Conservation (phyloP, 2,797 vertebrate species). For the Alca torda region DNA sequence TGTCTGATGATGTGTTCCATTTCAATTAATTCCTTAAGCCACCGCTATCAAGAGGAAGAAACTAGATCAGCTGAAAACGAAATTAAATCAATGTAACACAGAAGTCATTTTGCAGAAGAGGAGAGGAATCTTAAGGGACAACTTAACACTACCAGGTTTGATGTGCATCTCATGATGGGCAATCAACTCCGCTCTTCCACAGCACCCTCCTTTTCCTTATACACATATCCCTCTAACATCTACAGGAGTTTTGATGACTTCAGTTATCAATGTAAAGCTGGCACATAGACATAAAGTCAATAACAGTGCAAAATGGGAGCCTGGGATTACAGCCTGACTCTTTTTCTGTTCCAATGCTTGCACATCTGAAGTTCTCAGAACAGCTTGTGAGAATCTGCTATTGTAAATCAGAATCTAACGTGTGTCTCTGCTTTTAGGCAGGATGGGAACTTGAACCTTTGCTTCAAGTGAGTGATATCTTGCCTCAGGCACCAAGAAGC, state of each 20-base stretch:
- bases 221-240: neutral
- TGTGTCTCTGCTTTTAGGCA: neutral
- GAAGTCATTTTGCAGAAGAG: neutral
- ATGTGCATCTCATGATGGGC: neutral
- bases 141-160: neutral
- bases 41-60: neutral
- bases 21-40: neutral
- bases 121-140: neutral
- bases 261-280: neutral
- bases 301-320: neutral
- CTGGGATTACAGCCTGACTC: neutral
- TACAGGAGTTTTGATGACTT: neutral
- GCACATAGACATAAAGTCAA: neutral
- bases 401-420: neutral
- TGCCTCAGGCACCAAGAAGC: neutral
- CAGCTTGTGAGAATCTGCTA: neutral
- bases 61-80: neutral
- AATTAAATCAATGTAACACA: neutral
- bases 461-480: neutral
- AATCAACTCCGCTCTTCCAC: neutral
- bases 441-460: neutral
- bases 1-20: neutral
- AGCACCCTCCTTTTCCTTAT: neutral
- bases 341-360: neutral
- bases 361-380: neutral